phyloP scores from a whole-genome alignment of 2,888 invertebrate genomes.

The Perizoma flavofasciatum region DNA sequence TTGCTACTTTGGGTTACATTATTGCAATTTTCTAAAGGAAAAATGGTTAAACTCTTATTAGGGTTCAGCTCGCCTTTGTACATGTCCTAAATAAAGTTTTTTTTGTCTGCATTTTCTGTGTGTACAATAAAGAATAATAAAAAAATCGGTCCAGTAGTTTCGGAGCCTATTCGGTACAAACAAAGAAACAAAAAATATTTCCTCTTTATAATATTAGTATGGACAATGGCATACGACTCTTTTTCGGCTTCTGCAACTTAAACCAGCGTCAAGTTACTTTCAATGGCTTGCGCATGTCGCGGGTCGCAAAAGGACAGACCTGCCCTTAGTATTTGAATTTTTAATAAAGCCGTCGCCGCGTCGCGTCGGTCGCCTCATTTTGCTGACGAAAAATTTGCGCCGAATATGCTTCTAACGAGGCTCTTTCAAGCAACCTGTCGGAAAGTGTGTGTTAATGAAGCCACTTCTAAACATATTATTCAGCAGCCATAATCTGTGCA shows the following conservation, averaged over 20 bases:
- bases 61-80: no score
- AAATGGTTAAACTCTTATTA: no score
- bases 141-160: no score
- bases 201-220: no score
- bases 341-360: conserved; percentile 51
- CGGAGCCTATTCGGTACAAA: no score
- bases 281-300: neutral
- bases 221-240: no score
- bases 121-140: no score
- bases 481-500: conserved; percentile 26
- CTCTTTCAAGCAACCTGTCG: conserved; percentile 39
- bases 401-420: conserved; percentile 51
- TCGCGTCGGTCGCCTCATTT: conserved; percentile 46
- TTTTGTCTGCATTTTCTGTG: no score
- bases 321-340: conserved; percentile 54
- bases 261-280: neutral
- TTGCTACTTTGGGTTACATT: no score
- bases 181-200: no score
- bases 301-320: neutral
- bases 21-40: no score
- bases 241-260: neutral
- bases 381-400: conserved; percentile 47
- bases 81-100: no score
- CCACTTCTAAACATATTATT: conserved; percentile 35
- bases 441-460: conserved; percentile 50